These are phyloP conservation scores for Eupithecia dodoneata DNA, from an alignment of 2,888 invertebrate species.

Conservation along the genomic window DNA sequence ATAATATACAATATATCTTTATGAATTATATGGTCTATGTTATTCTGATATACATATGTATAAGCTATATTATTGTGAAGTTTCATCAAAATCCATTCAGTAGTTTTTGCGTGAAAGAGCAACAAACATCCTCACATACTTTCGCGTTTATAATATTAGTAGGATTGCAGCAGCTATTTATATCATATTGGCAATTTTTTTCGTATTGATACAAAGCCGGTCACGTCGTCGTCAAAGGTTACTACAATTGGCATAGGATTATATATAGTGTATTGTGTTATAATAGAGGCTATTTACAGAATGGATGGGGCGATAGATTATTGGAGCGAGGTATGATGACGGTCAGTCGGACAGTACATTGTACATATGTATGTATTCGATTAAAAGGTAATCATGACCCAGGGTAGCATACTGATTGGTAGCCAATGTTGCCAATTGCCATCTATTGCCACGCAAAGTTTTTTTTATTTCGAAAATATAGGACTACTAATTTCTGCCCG, in stretches of 20 bases:
- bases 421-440: background rate
- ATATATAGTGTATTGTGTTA: slow-evolving; percentile 26
- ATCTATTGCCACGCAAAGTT: background rate
- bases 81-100: too few relatives aligned
- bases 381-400: background rate
- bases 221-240: slow-evolving; percentile 22
- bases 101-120: too few relatives aligned
- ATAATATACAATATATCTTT: too few relatives aligned
- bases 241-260: slow-evolving; percentile 30
- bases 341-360: background rate
- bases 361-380: background rate
- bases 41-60: too few relatives aligned
- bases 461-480: background rate
- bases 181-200: slow-evolving; percentile 14
- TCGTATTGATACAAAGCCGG: slow-evolving; percentile 15
- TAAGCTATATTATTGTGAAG: too few relatives aligned
- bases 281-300: slow-evolving; percentile 32
- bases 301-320: slow-evolving; percentile 29
- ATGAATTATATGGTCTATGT: too few relatives aligned
- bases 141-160: too few relatives aligned
- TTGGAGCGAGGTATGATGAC: background rate
- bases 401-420: background rate
- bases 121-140: too few relatives aligned
- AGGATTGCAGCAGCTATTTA: slow-evolving; percentile 8
- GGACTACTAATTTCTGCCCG: background rate